These are phyloP conservation scores for Xiphorhynchus erythropygius DNA, from an alignment of 2,797 vertebrate species.

Conservation along the genomic window DNA sequence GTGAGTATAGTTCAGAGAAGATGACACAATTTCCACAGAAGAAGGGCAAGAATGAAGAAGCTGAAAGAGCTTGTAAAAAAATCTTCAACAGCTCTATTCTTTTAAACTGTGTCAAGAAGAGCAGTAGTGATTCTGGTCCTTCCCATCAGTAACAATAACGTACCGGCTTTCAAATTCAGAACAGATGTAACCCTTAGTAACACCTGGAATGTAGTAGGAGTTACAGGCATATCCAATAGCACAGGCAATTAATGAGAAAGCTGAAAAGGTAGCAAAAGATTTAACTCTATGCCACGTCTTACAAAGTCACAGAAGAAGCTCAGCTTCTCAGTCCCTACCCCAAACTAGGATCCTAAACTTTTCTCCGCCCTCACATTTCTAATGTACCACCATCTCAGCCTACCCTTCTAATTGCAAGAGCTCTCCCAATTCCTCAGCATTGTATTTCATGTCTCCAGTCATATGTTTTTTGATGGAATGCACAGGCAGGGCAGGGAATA, in stretches of 20 bases:
- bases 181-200: not conserved
- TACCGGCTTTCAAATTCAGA: not conserved
- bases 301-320: not conserved
- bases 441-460: not conserved
- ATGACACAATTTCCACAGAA: not conserved
- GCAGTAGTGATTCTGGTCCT: not conserved
- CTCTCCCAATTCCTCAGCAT: not conserved
- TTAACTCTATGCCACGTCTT: not conserved
- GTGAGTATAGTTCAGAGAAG: not conserved
- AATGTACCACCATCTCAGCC: not conserved
- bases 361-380: not conserved
- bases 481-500: not conserved
- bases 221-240: fast-evolving
- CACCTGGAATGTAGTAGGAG: not conserved
- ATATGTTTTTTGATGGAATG: not conserved
- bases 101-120: not conserved
- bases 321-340: not conserved
- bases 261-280: fast-evolving
- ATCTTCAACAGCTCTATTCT: not conserved
- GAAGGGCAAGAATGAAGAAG: not conserved
- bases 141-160: not conserved
- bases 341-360: not conserved
- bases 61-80: not conserved
- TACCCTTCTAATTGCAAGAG: not conserved
- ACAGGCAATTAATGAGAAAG: not conserved